Evolutionary conservation across 92 coral and sea anemone species (phyloP).

Genomic region (Umimayanthus chanpuru): DNA sequence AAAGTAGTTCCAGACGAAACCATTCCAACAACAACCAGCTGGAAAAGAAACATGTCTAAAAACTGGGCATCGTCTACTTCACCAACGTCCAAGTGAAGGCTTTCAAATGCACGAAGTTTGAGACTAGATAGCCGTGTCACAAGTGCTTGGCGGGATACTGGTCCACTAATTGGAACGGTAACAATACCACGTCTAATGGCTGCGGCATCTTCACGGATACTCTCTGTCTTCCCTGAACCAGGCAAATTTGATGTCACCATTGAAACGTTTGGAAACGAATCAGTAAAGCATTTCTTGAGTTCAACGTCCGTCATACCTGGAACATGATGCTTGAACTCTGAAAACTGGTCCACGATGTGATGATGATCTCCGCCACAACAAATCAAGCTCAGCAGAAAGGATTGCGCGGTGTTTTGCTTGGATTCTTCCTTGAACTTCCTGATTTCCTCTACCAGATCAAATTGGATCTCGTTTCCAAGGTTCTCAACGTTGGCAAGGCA

Average conservation of each 20-base stretch:
- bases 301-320: slow-evolving; percentile 86
- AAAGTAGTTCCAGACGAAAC: slow-evolving; percentile 80
- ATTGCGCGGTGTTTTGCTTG: slow-evolving; percentile 26
- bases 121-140: slow-evolving; percentile 64
- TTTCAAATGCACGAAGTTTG: slow-evolving; percentile 57
- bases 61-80: slow-evolving; percentile 81
- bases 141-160: slow-evolving; percentile 69
- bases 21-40: slow-evolving; percentile 84
- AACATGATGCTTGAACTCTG: slow-evolving; percentile 69
- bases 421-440: slow-evolving; percentile 45
- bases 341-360: slow-evolving; percentile 90
- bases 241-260: slow-evolving; percentile 90
- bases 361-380: slow-evolving; percentile 95
- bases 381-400: slow-evolving; percentile 74
- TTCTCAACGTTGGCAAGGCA: slow-evolving; percentile 93
- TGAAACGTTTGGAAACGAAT: slow-evolving; percentile 69
- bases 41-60: slow-evolving; percentile 87
- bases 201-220: slow-evolving; percentile 68
- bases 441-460: slow-evolving; percentile 77
- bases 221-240: slow-evolving; percentile 92
- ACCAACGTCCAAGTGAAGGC: slow-evolving; percentile 87
- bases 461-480: slow-evolving; percentile 85
- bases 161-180: slow-evolving; percentile 92
- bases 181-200: slow-evolving; percentile 50
- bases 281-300: slow-evolving; percentile 52